phyloP scores from a whole-genome alignment of 2,797 vertebrate species.

The Melopsittacus undulatus region DNA sequence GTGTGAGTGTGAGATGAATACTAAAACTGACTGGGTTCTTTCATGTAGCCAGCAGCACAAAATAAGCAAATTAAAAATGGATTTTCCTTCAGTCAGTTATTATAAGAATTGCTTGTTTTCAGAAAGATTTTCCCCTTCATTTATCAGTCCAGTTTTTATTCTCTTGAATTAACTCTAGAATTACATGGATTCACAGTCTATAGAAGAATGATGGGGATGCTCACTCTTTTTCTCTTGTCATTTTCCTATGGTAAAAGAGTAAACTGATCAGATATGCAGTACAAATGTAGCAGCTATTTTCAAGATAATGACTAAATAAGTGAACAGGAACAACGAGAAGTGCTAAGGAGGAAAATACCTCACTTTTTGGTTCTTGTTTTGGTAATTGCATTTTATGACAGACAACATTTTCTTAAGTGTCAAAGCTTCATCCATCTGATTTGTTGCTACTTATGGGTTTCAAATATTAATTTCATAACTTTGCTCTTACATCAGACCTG shows the following conservation, averaged over 20 bases:
- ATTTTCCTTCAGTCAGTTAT: constrained; percentile 25
- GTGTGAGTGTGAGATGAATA: background rate
- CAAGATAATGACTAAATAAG: background rate
- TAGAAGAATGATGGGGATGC: background rate
- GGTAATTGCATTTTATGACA: background rate
- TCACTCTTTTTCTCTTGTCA: background rate
- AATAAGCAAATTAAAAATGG: constrained; percentile 37
- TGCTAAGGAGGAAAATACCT: background rate
- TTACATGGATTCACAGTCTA: background rate
- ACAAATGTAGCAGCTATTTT: background rate
- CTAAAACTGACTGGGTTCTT: background rate
- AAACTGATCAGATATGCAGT: background rate
- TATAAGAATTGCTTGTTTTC: constrained; percentile 30
- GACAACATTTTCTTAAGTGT: background rate
- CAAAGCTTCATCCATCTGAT: background rate
- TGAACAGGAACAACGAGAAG: background rate
- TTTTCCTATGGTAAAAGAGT: background rate
- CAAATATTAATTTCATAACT: constrained; percentile 15
- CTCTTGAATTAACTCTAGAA: constrained; percentile 42
- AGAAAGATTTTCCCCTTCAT: background rate
- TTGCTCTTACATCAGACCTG: background rate
- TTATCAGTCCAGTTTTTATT: constrained; percentile 21
- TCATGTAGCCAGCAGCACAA: background rate
- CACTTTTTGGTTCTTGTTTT: background rate
- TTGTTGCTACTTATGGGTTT: background rate